Base-by-base conservation (phyloP, 2,888 invertebrate species). In the Drosophila ustulata region DNA sequence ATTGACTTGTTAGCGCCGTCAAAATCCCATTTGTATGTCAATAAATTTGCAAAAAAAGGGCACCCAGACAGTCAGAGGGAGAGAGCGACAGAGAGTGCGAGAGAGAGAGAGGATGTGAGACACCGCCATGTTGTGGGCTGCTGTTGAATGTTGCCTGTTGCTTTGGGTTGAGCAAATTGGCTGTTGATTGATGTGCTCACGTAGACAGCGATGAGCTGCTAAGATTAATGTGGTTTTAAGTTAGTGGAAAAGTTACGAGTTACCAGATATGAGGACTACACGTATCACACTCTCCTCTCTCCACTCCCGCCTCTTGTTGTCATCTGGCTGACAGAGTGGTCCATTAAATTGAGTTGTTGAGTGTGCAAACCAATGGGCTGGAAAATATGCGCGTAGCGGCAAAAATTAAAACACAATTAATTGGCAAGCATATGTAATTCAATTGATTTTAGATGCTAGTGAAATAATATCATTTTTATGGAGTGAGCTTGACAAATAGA, bases 11-110 rank as follows among this genome's bases (percentile, higher is more conserved):
- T 82, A 78, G 76, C 83, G 73, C 77, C 77, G 72, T 82, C 80
- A 76, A 78, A 87, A 86, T 74, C 87, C 72, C 84, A 82, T 87
- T 86, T 88, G 80, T 86, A 68, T 88, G 80, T 86, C 87, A 86
- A 87, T 87, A 87, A 75, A 75, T 75, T 78, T 71, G 82, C 82
- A 67, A 83, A 78, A 78, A 58, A 71, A 70, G 64, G 61, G 71
- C 58, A 18, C 46, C 23, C 39, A 51, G 61, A 30, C 43, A 41
- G 28, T 2, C 11, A 37, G n/a, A 53, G 23, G 11, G 52, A 11
- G 53, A 23, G 28, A 41, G 7, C 32, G 41, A 39, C 23, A 32
- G 39, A 45, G n/a, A 52, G 46, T 37, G 26, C 2, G 46, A 43
- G 26, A 53, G 11, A 56, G 55, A 8, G 67, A 67, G 9, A 57